Conservation (phyloP, 1,140 invertebrate genomes). For the Charaxes varanes region DNA sequence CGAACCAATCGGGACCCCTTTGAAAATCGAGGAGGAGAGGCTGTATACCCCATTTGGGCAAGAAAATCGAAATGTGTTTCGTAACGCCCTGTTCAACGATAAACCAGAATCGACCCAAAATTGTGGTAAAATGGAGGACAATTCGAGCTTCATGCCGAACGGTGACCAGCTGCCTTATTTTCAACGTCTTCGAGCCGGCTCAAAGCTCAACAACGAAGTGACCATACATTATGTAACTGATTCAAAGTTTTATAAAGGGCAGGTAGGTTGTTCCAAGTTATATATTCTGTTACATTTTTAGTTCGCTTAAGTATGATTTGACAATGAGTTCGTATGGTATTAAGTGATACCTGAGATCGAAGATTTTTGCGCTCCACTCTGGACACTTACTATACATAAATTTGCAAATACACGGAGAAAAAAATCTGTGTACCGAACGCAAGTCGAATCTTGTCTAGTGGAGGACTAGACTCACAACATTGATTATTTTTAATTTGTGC, state of each 20-base stretch:
- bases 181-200: conserved; percentile 71
- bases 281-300: no score
- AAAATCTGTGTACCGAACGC: no score
- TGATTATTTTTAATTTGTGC: no score
- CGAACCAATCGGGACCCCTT: conserved; percentile 61
- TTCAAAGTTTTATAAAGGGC: conserved; percentile 72
- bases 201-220: conserved; percentile 76
- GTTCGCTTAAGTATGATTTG: no score
- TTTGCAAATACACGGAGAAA: no score
- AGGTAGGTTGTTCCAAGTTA: conserved; percentile 32
- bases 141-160: conserved; percentile 19
- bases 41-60: conserved; percentile 66
- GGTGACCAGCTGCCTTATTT: conserved; percentile 69
- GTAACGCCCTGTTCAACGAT: conserved; percentile 57
- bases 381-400: no score
- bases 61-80: conserved; percentile 57
- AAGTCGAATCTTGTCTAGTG: no score
- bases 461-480: no score
- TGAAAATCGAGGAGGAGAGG: conserved; percentile 37
- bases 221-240: conserved; percentile 76
- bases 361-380: no score
- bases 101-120: conserved; percentile 24
- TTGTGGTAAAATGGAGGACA: conserved; percentile 20
- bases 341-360: no score
- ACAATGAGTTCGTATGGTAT: no score